phyloP scores from a whole-genome alignment of 2,888 invertebrate genomes.

The Agrotis puta region DNA sequence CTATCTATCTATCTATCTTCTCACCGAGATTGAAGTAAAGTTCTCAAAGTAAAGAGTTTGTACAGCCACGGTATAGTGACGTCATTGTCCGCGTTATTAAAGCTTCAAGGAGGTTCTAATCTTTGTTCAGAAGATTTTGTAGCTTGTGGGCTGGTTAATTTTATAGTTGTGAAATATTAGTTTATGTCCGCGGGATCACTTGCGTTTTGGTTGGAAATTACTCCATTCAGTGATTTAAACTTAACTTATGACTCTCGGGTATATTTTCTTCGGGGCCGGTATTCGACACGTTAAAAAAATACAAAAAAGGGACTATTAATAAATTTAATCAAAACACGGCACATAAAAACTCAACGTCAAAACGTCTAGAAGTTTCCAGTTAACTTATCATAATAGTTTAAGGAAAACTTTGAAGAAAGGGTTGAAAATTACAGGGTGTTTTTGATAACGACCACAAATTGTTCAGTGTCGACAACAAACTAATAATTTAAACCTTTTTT shows the following conservation, averaged over 20 bases:
- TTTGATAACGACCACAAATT: slow-evolving; percentile 59
- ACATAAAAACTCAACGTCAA: neutral
- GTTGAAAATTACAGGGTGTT: slow-evolving; percentile 60
- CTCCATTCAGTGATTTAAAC: too few species aligned
- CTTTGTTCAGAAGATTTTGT: neutral
- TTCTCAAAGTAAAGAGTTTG: slow-evolving; percentile 57
- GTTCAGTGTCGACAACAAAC: slow-evolving; percentile 33
- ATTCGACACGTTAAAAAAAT: too few species aligned
- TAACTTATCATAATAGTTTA: slow-evolving; percentile 27
- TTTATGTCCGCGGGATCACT: too few species aligned
- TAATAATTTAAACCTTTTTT: slow-evolving; percentile 46
- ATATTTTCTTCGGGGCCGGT: too few species aligned
- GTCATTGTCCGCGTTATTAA: slow-evolving; percentile 53
- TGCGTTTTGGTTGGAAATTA: neutral
- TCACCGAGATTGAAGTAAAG: slow-evolving; percentile 46
- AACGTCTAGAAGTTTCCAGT: slow-evolving; percentile 10
- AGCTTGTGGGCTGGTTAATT: neutral
- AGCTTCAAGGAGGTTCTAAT: slow-evolving; percentile 30
- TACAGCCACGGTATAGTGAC: slow-evolving; percentile 36
- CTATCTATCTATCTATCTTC: too few species aligned
- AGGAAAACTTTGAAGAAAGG: slow-evolving; percentile 33
- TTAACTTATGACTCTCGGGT: too few species aligned
- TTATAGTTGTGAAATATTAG: neutral
- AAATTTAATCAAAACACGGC: neutral
- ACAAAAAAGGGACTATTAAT: neutral